Evolutionary conservation across 1,140 invertebrate species (phyloP).

Genomic region (Zaprionus vittiger): DNA sequence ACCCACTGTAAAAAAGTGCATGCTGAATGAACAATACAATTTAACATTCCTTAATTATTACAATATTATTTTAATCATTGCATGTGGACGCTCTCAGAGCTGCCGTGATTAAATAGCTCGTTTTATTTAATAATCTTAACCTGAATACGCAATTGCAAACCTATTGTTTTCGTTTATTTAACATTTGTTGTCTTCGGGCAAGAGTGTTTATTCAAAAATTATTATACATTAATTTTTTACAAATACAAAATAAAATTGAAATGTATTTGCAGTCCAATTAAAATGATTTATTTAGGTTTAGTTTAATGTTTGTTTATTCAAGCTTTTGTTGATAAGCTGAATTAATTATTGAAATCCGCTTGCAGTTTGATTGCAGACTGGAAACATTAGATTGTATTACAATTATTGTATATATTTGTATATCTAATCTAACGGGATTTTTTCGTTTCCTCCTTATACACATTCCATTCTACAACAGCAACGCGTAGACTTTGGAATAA

Average conservation of each 20-base stretch:
- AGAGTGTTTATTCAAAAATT: background rate
- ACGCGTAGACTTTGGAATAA: too few species aligned
- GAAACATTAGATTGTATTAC: too few species aligned
- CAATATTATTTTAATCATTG: background rate
- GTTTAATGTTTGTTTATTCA: background rate
- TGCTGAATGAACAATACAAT: background rate
- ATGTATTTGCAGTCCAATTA: conserved; percentile 2
- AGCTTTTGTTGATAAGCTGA: background rate
- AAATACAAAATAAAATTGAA: background rate
- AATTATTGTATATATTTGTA: too few species aligned
- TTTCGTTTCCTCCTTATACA: too few species aligned
- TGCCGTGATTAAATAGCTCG: background rate
- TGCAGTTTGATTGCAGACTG: background rate
- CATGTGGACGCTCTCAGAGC: background rate
- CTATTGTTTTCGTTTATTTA: background rate
- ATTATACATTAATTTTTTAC: background rate
- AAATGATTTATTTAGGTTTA: conserved; percentile 6
- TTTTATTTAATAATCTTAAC: conserved; percentile 6
- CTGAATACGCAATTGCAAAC: background rate
- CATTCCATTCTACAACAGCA: too few species aligned
- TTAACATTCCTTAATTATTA: background rate
- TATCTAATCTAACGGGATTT: too few species aligned
- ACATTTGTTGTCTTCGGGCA: background rate
- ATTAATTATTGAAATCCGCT: background rate
- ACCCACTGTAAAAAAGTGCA: background rate